Conservation (phyloP, 2,888 invertebrate genomes). For the Ceramica pisi region DNA sequence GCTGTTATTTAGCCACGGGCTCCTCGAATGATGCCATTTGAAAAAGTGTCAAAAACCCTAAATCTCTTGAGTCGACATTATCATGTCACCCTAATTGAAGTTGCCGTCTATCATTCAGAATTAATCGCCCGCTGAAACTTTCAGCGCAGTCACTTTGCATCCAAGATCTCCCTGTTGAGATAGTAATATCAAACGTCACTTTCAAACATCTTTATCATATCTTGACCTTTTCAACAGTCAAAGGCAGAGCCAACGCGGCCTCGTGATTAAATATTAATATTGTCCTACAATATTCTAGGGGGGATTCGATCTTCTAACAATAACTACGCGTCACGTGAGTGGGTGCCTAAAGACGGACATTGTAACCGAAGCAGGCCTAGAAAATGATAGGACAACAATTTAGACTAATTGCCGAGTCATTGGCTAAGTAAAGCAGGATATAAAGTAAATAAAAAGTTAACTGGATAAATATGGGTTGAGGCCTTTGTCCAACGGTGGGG, state of each 20-base stretch:
- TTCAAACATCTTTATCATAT: constrained; percentile 11
- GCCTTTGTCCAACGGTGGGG: too few species aligned
- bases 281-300: background rate
- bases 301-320: background rate
- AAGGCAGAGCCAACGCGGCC: background rate
- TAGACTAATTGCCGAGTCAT: too few species aligned
- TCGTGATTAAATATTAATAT: constrained; percentile 4
- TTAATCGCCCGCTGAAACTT: background rate
- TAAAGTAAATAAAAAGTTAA: too few species aligned
- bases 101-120: background rate
- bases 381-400: too few species aligned
- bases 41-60: background rate
- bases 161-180: background rate
- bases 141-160: background rate
- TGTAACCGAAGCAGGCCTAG: too few species aligned
- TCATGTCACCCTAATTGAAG: background rate
- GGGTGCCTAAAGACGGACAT: too few species aligned
- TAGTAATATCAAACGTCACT: constrained; percentile 14
- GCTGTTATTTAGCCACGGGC: too few species aligned
- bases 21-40: too few species aligned
- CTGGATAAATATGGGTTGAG: too few species aligned
- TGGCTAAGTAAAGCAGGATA: too few species aligned
- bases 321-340: background rate
- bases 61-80: background rate
- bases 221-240: background rate